phyloP scores from a whole-genome alignment of 2,888 invertebrate species.

The Panopea generosa region DNA sequence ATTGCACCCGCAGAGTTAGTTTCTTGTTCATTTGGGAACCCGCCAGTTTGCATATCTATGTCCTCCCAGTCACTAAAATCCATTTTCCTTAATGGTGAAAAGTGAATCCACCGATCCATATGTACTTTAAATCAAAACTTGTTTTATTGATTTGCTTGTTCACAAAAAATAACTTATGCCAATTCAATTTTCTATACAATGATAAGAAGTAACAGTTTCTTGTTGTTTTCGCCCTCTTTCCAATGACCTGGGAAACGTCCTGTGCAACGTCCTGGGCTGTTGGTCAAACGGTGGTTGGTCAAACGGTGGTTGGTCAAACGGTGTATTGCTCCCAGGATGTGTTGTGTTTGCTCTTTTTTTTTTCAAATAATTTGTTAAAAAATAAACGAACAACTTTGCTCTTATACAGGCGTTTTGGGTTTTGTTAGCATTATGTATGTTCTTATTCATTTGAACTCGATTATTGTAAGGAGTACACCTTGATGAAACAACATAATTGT shows the following conservation, averaged over 20 bases:
- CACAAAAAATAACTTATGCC: slow-evolving; percentile 22
- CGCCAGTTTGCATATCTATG: slow-evolving; percentile 9
- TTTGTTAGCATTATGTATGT: too few species aligned
- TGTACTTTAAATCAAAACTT: not conserved
- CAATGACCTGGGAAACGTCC: slow-evolving; percentile 29
- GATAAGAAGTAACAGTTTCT: slow-evolving; percentile 24
- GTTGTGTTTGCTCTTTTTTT: too few species aligned
- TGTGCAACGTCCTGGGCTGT: not conserved
- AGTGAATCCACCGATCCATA: slow-evolving; percentile 28
- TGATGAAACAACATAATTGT: too few species aligned
- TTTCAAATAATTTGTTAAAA: too few species aligned
- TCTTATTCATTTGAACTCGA: too few species aligned
- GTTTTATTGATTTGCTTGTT: not conserved
- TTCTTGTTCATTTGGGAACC: not conserved
- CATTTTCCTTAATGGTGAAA: slow-evolving; percentile 9
- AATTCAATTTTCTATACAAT: slow-evolving; percentile 25
- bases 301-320: too few species aligned
- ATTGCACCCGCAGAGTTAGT: not conserved
- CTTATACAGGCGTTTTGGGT: too few species aligned
- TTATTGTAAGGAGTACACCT: too few species aligned
- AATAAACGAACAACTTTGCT: too few species aligned
- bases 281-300: slow-evolving; percentile 1
- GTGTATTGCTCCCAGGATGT: too few species aligned
- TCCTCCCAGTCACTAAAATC: slow-evolving; percentile 22
- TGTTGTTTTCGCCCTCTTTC: slow-evolving; percentile 13